Evolutionary conservation across 2,113 vertebrate species (phyloP), one percentile per base, ranked within the genome.

Genomic region (Oostethus manadensis): DNA sequence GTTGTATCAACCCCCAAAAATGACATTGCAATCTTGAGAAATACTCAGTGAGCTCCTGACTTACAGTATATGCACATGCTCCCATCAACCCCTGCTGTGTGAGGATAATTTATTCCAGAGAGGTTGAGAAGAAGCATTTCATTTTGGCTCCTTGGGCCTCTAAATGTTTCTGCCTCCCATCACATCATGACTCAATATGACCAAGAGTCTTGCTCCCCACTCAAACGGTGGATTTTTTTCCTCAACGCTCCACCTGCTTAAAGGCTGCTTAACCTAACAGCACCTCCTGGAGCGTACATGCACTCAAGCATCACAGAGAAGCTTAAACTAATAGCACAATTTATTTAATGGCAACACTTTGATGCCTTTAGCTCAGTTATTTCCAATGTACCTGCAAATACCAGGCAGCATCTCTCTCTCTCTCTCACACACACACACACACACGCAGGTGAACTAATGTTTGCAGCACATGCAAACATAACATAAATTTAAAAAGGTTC

Each of bases 1-100:
- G 89, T 89, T 88, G 84, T 73, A 84, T 78, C 76, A 71, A 83
- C 76, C 78, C 78, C 70, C 78, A 82, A 80, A 83, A 77, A 68
- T 66, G 49, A 79, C 68, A 84, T 67, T 75, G 73, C 77, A 84
- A 84, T 83, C 84, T 84, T 85, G 82, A 82, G 73, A 83, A 84
- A 80, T 71, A 74, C 75, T 82, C 76, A 74, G 64, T 22, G 65
- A 80, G 73, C 60, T 73, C 65, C 64, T 20, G 57, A 80, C 64
- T 66, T 66, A 55, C 35, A 55, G 33, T 13, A 58, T 56, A 55
- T 35, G 56, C 74, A 70, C 68, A 66, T 44, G 62, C 49, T 64
- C 46, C 17, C 66, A 3, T 26, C 42, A 58, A 44, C 64, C 57
- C 22, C 55, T 44, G 21, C 66, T 50, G 22, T 43, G 63, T 50